These are phyloP conservation scores for Ceratoteleas bidentatus DNA, from an alignment of 1,140 invertebrate species.

Conservation along the genomic window DNA sequence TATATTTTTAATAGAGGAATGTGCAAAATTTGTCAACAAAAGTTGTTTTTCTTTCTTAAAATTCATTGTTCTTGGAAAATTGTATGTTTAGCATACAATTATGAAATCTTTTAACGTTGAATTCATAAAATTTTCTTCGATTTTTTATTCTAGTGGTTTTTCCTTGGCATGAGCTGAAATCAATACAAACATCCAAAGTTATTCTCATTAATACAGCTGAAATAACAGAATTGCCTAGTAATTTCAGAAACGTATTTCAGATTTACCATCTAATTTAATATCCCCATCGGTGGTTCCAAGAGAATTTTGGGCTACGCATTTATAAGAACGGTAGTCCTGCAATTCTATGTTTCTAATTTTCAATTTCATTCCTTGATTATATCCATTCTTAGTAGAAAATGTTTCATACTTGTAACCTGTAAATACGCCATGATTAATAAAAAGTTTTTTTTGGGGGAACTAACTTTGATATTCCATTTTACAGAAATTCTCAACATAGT, in stretches of 20 bases:
- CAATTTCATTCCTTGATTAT: conserved; percentile 93
- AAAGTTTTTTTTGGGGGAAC: no score
- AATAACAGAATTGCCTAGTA: background rate
- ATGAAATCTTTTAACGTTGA: no score
- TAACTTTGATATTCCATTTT: no score
- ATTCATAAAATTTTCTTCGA: no score
- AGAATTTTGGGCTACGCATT: conserved; percentile 96
- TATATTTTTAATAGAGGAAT: no score
- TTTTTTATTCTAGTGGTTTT: background rate
- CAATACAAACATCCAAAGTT: background rate
- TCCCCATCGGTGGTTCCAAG: conserved; percentile 95
- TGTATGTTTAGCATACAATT: no score
- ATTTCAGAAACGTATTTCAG: background rate
- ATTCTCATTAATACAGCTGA: background rate
- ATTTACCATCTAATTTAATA: conserved; percentile 93
- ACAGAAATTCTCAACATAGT: background rate
- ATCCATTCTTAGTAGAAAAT: conserved; percentile 88
- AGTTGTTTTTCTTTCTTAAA: no score
- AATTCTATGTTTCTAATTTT: conserved; percentile 90
- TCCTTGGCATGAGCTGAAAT: conserved; percentile 15
- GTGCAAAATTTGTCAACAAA: no score
- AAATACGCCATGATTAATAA: background rate
- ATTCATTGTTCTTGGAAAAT: no score
- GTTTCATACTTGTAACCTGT: conserved; percentile 93
- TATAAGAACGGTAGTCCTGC: conserved; percentile 92